phyloP scores from a whole-genome alignment of 2,797 vertebrate species.

The Mormyrus proboscirostris region DNA sequence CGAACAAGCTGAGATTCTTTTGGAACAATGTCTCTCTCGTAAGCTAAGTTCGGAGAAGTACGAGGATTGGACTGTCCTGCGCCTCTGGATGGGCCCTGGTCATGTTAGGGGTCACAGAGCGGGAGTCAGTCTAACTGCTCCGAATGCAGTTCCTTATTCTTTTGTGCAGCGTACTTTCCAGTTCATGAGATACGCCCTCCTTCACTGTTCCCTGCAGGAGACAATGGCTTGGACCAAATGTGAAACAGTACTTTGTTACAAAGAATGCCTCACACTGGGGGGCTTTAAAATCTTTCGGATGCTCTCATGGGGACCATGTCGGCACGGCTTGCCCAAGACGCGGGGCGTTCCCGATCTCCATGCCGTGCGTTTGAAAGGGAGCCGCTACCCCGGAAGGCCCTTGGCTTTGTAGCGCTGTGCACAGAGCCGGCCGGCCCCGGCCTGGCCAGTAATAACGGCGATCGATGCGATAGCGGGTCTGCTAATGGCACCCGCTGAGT shows the following conservation, averaged over 20 bases:
- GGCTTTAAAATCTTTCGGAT: neutral
- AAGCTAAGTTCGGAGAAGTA: neutral
- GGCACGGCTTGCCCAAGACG: neutral
- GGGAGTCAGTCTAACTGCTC: neutral
- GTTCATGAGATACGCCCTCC: neutral
- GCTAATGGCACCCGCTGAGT: slow-evolving; percentile 44
- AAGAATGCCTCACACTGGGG: neutral
- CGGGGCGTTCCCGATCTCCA: neutral
- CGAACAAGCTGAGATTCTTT: neutral
- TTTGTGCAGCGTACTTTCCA: neutral
- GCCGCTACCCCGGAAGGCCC: neutral
- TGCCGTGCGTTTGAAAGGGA: neutral
- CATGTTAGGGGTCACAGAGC: neutral
- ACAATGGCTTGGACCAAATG: slow-evolving; percentile 6
- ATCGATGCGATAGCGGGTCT: slow-evolving; percentile 31
- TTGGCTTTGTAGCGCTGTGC: slow-evolving; percentile 15
- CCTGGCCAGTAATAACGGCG: slow-evolving; percentile 30
- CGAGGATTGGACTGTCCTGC: neutral
- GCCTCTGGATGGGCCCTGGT: neutral
- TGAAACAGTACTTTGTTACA: slow-evolving; percentile 7
- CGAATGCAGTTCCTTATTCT: neutral
- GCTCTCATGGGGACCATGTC: neutral
- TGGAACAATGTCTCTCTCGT: neutral
- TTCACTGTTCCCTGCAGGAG: neutral
- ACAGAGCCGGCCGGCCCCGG: neutral